These are phyloP conservation scores for Amazona guildingii DNA, from an alignment of 2,113 vertebrate species.

Conservation along the genomic window DNA sequence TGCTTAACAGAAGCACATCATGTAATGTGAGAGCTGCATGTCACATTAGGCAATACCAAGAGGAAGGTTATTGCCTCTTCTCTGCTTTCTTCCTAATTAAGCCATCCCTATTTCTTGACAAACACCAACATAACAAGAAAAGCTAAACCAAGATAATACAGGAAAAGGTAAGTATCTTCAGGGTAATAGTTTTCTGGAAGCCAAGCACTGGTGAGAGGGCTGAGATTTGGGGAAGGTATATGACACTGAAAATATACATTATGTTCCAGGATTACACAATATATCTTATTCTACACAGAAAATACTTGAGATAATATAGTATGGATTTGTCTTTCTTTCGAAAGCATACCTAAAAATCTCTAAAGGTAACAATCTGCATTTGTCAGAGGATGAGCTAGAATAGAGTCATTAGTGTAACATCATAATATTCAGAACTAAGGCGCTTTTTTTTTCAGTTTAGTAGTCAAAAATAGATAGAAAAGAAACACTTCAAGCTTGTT, in stretches of 20 bases:
- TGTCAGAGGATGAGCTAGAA: not conserved
- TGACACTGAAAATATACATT: not conserved
- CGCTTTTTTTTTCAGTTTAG: rapidly evolving
- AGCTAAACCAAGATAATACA: rapidly evolving
- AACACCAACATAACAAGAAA: not conserved
- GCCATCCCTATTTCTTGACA: not conserved
- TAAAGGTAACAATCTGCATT: not conserved
- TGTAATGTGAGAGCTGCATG: not conserved
- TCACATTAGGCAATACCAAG: not conserved
- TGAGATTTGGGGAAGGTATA: not conserved
- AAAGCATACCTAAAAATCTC: not conserved
- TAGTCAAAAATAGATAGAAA: not conserved
- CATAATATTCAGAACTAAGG: not conserved
- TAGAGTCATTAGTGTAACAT: not conserved
- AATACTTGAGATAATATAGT: not conserved
- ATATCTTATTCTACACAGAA: not conserved
- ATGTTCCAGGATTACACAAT: not conserved
- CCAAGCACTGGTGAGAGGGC: not conserved
- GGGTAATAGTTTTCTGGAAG: not conserved
- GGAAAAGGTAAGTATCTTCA: not conserved
- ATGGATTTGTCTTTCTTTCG: not conserved
- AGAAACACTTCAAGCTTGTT: not conserved
- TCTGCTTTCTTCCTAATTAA: not conserved
- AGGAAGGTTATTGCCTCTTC: not conserved
- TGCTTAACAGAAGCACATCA: not conserved